Evolutionary conservation across 2,888 invertebrate genomes (phyloP).

Genomic region (Slavum lentiscoides): DNA sequence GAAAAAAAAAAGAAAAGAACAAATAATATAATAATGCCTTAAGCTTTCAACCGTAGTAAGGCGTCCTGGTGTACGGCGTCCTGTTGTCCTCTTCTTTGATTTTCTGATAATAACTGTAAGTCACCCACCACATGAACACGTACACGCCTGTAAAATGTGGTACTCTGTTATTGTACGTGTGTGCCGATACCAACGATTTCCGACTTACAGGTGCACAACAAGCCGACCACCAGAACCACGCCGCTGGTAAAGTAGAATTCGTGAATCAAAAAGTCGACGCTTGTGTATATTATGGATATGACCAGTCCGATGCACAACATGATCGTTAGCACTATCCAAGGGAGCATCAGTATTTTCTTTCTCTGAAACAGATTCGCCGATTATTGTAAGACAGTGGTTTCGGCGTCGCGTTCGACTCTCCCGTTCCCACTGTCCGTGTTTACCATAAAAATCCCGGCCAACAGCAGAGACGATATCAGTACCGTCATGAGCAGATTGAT

Average conservation of each 20-base stretch:
- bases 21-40: not conserved
- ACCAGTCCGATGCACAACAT: conserved; percentile 77
- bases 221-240: conserved; percentile 68
- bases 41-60: conserved; percentile 61
- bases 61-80: conserved; percentile 75
- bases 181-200: not conserved
- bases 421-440: conserved; percentile 56
- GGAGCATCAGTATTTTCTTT: conserved; percentile 80
- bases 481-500: conserved; percentile 82
- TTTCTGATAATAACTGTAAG: conserved; percentile 79
- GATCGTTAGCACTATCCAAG: conserved; percentile 81
- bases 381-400: not conserved
- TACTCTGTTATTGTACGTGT: too few species aligned
- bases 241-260: conserved; percentile 65
- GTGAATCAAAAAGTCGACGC: conserved; percentile 73
- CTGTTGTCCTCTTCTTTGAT: conserved; percentile 71
- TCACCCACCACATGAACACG: conserved; percentile 81
- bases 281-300: conserved; percentile 78
- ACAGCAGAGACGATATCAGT: conserved; percentile 75
- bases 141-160: conserved; percentile 69
- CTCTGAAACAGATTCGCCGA: conserved; percentile 63
- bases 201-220: conserved; percentile 67
- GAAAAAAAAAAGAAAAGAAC: not conserved
- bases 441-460: conserved; percentile 77
- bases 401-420: not conserved